Evolutionary conservation across 2,797 vertebrate species (phyloP).

Genomic region (Coregonus sp.): DNA sequence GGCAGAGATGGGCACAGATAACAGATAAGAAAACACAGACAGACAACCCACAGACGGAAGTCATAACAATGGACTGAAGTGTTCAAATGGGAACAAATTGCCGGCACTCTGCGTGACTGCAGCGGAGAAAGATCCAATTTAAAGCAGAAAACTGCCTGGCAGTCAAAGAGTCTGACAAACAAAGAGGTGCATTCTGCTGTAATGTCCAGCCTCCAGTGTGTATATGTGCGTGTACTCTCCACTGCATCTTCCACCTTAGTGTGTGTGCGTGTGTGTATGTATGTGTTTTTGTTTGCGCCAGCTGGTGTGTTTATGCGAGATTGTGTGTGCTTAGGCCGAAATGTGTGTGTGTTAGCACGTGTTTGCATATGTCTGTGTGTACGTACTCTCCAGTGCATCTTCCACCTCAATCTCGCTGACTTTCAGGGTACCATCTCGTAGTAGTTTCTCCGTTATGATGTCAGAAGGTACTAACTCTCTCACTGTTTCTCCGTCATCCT

Average conservation of each 20-base stretch:
- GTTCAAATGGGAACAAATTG: constrained; percentile 13
- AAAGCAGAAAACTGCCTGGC: constrained; percentile 2
- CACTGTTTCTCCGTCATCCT: constrained; percentile 91
- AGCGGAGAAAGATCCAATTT: constrained; percentile 13
- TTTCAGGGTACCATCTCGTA: constrained; percentile 88
- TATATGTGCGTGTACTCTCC: not conserved
- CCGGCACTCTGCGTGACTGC: not conserved
- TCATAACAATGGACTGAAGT: not conserved
- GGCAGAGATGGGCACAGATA: constrained; percentile 28
- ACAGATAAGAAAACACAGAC: not conserved
- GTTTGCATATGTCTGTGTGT: not conserved
- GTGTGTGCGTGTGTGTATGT: not conserved
- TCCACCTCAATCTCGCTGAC: constrained; percentile 91
- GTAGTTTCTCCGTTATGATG: constrained; percentile 92
- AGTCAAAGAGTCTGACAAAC: not conserved
- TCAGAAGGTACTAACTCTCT: constrained; percentile 92
- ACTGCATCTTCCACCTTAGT: not conserved
- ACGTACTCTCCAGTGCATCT: constrained; percentile 92
- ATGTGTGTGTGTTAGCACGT: not conserved
- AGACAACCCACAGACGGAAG: not conserved
- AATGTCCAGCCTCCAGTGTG: not conserved
- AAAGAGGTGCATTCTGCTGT: not conserved
- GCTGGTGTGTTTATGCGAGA: not conserved
- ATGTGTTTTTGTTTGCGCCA: not conserved
- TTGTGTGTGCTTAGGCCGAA: not conserved